Evolutionary conservation across 30 jellyfish, hydroid and myxozoan genomes (phyloP).

Genomic region (Sanderia malayensis): DNA sequence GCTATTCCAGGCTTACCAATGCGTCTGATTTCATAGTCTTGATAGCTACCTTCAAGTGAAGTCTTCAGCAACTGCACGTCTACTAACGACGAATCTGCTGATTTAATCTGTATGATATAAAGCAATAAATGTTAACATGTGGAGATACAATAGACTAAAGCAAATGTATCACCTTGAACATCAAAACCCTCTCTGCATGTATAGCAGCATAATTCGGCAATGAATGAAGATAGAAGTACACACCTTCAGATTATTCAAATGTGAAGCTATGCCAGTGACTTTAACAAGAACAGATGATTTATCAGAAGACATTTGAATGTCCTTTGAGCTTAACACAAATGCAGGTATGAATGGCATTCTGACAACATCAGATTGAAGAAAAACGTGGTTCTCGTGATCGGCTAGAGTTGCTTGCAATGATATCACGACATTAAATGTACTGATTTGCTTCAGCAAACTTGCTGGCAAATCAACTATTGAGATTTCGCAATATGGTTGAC

Average conservation of each 20-base stretch:
- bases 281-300: constrained; percentile 9
- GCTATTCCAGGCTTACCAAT: neutral
- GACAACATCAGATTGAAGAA: neutral
- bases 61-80: neutral
- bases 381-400: constrained; percentile 11
- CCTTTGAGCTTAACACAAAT: neutral
- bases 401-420: constrained; percentile 21
- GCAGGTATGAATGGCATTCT: constrained; percentile 20
- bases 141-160: neutral
- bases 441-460: neutral
- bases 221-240: too few species aligned
- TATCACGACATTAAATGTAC: neutral
- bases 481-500: constrained; percentile 55
- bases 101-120: neutral
- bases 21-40: constrained; percentile 11
- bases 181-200: neutral
- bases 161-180: neutral
- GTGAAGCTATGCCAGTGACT: constrained; percentile 18
- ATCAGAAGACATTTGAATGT: constrained; percentile 4
- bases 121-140: neutral
- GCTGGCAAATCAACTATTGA: constrained; percentile 11
- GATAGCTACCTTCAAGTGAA: neutral
- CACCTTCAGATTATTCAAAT: constrained; percentile 15
- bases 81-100: neutral
- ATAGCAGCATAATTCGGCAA: neutral